Evolutionary conservation across 2,113 vertebrate species (phyloP), one percentile per base, ranked within the genome.

Genomic region (Lamprologus callipterus): DNA sequence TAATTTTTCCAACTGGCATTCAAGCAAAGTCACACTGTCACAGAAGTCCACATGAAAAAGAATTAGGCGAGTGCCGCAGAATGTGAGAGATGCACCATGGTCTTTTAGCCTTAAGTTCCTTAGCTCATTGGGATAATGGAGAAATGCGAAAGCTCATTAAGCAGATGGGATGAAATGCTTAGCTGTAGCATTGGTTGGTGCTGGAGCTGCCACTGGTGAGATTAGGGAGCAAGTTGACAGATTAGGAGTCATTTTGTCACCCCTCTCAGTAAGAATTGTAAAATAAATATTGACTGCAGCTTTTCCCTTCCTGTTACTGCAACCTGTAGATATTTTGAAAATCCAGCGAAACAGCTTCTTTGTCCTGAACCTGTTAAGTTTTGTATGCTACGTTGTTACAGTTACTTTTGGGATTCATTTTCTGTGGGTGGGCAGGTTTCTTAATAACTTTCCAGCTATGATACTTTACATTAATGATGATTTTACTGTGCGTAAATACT

Each of bases 161-260:
- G 63, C 65, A 89, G 89, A 94, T 87, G 81, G 85, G 91, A 92
- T 93, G 37, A 95, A 90, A 91, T 91, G 82, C 90, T 93, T 90
- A 91, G 85, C 93, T 53, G 80, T 89, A 93, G 79, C 3, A 16
- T 85, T 87, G 83, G 87, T 87, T 87, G 83, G 87, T 17, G 13
- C 84, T 85, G 54, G 68, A 94, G 79, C 70, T 80, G 79, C 58
- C 47, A 45, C 81, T 35, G 28, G 11, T 1, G 6, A 90, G 92
- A 93, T 95, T 93, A 93, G 28, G 87, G 63, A 85, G 47, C 21
- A 55, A 91, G 57, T 88, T 89, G 68, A 89, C 83, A 89, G 89
- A 91, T 92, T 84, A 93, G 26, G 83, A 82, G 84, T 85, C 85
- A 90, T 57, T 6, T 85, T 91, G 80, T 87, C 87, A 65, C 87